These are phyloP conservation scores for Temnothorax unifasciatus DNA, from an alignment of 2,888 invertebrate genomes.

Conservation along the genomic window DNA sequence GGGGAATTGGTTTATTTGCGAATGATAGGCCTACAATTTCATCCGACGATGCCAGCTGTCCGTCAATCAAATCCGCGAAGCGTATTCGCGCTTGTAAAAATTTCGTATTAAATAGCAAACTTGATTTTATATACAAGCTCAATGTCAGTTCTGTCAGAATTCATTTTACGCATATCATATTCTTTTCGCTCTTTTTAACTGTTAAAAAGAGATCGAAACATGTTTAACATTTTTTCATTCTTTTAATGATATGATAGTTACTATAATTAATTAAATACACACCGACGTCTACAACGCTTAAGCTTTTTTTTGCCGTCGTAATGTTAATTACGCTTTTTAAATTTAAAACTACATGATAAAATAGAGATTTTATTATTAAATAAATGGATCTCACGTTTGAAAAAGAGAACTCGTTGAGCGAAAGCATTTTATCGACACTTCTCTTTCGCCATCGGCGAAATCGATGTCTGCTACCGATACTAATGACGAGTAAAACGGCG, in stretches of 20 bases:
- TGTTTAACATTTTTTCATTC: background rate
- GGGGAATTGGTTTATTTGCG: slow-evolving; percentile 25
- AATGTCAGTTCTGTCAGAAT: background rate
- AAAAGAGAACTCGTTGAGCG: background rate
- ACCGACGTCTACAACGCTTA: background rate
- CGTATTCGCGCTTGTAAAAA: background rate
- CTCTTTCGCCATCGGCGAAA: background rate
- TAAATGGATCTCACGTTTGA: background rate
- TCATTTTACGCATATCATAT: background rate
- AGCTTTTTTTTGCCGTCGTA: background rate
- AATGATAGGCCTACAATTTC: slow-evolving; percentile 21
- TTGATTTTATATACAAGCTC: background rate
- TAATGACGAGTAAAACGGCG: background rate
- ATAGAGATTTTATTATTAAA: background rate
- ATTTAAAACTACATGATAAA: background rate
- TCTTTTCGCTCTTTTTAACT: background rate
- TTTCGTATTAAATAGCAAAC: background rate
- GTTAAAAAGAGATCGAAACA: background rate
- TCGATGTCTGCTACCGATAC: background rate
- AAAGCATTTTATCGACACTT: background rate
- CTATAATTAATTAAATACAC: background rate
- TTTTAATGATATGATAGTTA: background rate
- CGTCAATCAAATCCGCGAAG: slow-evolving; percentile 17
- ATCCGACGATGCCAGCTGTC: slow-evolving; percentile 2
- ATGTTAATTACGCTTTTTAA: background rate